Base-by-base conservation (phyloP, 1,140 invertebrate species). In the Zaprionus africanus region DNA sequence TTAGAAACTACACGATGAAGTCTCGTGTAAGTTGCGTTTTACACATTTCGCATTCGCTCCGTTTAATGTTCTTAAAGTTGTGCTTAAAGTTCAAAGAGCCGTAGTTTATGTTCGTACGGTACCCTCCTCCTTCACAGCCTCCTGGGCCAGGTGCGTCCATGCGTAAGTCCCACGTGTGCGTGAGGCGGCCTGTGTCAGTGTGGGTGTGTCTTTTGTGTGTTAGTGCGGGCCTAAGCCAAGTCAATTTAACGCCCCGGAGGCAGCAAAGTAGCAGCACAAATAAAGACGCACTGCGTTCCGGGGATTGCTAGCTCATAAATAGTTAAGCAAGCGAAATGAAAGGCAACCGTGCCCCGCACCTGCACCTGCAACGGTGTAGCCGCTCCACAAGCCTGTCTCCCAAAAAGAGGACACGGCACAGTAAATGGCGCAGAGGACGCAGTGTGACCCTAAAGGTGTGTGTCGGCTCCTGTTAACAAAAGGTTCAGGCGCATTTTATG, bases 261-360 rank as follows among this genome's bases (percentile, higher is more conserved):
- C 85, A 90, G 85, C 76, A 90, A 88, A 90, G 79, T 90, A 90
- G 81, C 85, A 90, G 85, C 84, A 88, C 84, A 87, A 90, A 90
- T 90, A 90, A 90, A 90, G 85, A 85, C 81, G 68, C 84, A 88
- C 78, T 79, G 79, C 85, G 82, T 85, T 90, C 84, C 84, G 72
- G 83, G 84, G 84, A 88, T 88, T 88, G 84, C 84, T 85, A 90
- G 85, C 84, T 88, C 81, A 90, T 90, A 90, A 90, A 90, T 90
- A 90, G 85, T 90, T 90, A 90, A 90, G 85, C 71, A 90, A 72
- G 71, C 85, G 76, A 88, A 84, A 79, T 83, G 81, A 88, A 88
- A 88, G 81, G 81, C 76, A 85, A 56, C 53, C 63, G 49, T 15
- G 7, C 38, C 38, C 38, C 38, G 38, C 38, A 41, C 13, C 15